Base-by-base conservation (phyloP, 2,888 invertebrate species). In the Nysson spinosus region DNA sequence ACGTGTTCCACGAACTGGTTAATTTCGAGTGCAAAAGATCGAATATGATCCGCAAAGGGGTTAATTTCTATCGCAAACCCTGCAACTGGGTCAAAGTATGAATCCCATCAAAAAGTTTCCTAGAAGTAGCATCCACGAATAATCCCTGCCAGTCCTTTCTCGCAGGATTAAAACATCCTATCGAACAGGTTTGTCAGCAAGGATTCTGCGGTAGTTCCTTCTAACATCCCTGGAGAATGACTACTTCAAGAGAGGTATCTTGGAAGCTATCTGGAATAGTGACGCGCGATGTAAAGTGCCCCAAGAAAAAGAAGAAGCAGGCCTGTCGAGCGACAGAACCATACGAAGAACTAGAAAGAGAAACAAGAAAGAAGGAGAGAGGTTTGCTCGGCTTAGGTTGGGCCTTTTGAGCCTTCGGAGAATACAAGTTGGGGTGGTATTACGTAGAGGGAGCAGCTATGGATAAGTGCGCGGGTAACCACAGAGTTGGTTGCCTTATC, bases 121-220 rank as follows among this genome's bases (percentile, higher is more conserved):
- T 6, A 9, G 14, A n/a, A 11, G 34, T 30, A n/a, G 30, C 30
- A n/a, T n/a, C 30, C 4, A 1, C 30, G 30, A 30, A n/a, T n/a
- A n/a, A n/a, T n/a, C 30, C n/a, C 30, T 4, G n/a, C 11, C 30
- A 4, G 14, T 3, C 3, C 24, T 14, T 5, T 54, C 11, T 34
- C 16, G 17, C 9, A 37, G 40, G 62, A 75, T 72, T 69, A 69
- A 72, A 70, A 75, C 69, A 75, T 61, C 20, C 9, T 63, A 62
- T 56, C 40, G 56, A 60, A 37, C 19, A 35, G 39, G 37, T 57
- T 65, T 46, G 50, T 55, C 57, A 50, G 30, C 55, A 26, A 9
- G 11, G 30, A 47, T 52, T 67, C 37, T 54, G 20, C 35, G 52
- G 60, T 54, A 43, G 35, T n/a, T n/a, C 54, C 42, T 58, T 51